Evolutionary conservation across 2,797 vertebrate species (phyloP), one percentile per base, ranked within the genome.

Genomic region (Pyrocephalus nanus): DNA sequence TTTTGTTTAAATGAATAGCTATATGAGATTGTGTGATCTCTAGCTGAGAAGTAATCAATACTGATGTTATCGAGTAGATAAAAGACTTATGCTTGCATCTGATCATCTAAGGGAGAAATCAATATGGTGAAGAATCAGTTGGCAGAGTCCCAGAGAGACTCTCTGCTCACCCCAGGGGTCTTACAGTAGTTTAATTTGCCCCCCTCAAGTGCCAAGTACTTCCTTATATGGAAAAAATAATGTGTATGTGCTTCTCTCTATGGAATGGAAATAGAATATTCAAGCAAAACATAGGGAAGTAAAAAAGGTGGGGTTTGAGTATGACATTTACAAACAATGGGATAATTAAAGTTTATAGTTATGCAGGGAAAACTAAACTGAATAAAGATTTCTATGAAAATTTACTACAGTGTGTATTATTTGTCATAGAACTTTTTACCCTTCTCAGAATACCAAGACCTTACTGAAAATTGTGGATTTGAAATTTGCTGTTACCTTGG

Each of bases 31-130:
- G 54, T 91, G 87, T 92, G 92, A 69, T 90, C 93, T 66, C 78
- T 93, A 26, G 47, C 42, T 88, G 85, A 93, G 71, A 92, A 88
- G 50, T 92, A 93, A 88, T 96, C 92, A 78, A 93, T 97, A 88
- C 43, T 78, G 73, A 58, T 93, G 82, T 93, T 65, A 76, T 67
- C 74, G 95, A 79, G 53, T 84, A 92, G 26, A 88, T 57, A 75
- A 91, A 87, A 61, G 43, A 48, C 66, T 88, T 79, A 45, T 6
- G 61, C 86, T 51, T 92, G 60, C 50, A 95, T 85, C 93, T 96
- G 92, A 94, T 95, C 51, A 90, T 91, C 51, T 77, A 65, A 89
- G 88, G 77, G 84, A 96, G 69, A 94, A 97, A 94, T 78, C 77
- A 78, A 73, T 94, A 34, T 54, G 25, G 30, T 79, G 81, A 88